Base-by-base conservation (phyloP, 2,888 invertebrate species). In the Cryptocephalus moraei region DNA sequence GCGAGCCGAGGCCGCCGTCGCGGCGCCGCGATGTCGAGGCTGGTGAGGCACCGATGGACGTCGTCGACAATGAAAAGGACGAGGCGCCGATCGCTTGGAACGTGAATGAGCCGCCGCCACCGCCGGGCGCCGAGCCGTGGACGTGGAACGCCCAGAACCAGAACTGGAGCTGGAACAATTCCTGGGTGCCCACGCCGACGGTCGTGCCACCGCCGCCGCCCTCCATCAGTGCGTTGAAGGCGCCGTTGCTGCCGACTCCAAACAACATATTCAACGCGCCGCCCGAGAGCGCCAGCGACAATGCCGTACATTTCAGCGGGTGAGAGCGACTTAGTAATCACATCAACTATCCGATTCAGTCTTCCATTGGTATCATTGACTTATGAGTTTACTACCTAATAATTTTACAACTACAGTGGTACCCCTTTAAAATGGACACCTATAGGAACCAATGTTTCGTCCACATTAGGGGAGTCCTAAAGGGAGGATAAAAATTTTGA, bases 21-120 rank as follows among this genome's bases (percentile, higher is more conserved):
- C 2, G 22, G 22, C n/a, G 10, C 6, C n/a, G 22, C n/a, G 22
- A 40, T 4, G 14, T 13, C 40, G 62, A 86, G 64, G 83, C 86
- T 46, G 90, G 89, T 13, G 90, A 90, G 72, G 89, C 88, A 9
- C 89, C 88, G 1, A 90, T 90, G 90, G 90, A 90, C 56, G 84
- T 89, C 56, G 84, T 90, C 61, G 88, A 86, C 61, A 83, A 80
- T 63, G 87, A 86, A 56, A 82, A 80, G 44, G 79, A 82, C 39
- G 85, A 86, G 14, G 45, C 49, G 2, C 75, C 73, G 1, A 47
- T 50, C 9, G 54, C 57, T 49, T 52, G 52, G 52, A 73, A 71
- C 54, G 72, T 74, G 57, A 75, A 74, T 9, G 52, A 58, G n/a
- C 61, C 58, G 34, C 55, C 58, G 6, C 61, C 58, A 33, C 55